phyloP scores from a whole-genome alignment of 2,113 vertebrate genomes.

The Ageneiosus marmoratus region DNA sequence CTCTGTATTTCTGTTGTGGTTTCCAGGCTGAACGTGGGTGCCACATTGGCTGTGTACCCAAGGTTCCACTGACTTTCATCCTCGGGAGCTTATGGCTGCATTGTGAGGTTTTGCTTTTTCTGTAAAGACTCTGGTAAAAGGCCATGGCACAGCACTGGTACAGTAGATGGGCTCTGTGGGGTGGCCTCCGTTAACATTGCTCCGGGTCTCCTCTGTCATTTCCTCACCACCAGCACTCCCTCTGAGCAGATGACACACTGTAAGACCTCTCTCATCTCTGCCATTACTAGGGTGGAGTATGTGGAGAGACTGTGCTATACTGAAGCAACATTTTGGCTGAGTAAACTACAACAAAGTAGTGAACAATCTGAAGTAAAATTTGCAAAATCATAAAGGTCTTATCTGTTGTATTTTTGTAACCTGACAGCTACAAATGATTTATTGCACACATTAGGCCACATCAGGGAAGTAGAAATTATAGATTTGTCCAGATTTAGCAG shows the following conservation, averaged over 20 bases:
- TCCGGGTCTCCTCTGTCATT: slow-evolving; percentile 38
- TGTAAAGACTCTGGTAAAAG: slow-evolving; percentile 47
- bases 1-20: slow-evolving; percentile 51
- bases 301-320: background rate
- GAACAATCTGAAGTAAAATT: background rate
- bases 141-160: slow-evolving; percentile 29
- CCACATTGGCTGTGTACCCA: slow-evolving; percentile 49
- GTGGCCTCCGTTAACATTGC: slow-evolving; percentile 32
- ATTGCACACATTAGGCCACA: background rate
- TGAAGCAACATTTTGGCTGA: background rate
- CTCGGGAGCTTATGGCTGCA: slow-evolving; percentile 41
- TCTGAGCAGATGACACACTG: slow-evolving; percentile 47
- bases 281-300: slow-evolving; percentile 42
- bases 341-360: background rate
- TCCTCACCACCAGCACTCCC: slow-evolving; percentile 48
- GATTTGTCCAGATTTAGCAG: background rate
- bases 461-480: background rate
- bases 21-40: slow-evolving; percentile 57
- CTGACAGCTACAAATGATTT: background rate
- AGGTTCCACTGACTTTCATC: slow-evolving; percentile 57
- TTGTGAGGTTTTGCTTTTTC: slow-evolving; percentile 46
- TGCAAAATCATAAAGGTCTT: background rate
- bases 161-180: slow-evolving; percentile 26
- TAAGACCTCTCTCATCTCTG: slow-evolving; percentile 44
- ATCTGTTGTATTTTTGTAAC: background rate